These are phyloP conservation scores for Apocheima hispidaria DNA, from an alignment of 2,888 invertebrate species.

Conservation along the genomic window DNA sequence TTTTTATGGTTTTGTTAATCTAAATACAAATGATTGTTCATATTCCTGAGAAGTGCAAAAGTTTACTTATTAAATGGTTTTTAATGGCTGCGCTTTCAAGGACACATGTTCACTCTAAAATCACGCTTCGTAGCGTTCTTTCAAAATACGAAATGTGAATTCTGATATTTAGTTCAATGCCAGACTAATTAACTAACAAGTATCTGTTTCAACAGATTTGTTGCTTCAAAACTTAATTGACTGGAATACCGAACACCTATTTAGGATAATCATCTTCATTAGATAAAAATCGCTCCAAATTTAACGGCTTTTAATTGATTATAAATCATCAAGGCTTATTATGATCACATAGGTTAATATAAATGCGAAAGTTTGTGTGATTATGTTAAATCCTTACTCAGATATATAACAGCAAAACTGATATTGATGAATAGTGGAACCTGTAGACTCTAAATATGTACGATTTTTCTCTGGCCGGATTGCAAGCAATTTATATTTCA, in stretches of 20 bases:
- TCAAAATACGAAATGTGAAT: slow-evolving; percentile 27
- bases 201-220: slow-evolving; percentile 19
- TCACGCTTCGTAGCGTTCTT: slow-evolving; percentile 16
- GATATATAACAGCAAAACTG: neutral
- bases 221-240: slow-evolving; percentile 32
- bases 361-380: neutral
- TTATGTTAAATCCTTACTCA: neutral
- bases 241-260: slow-evolving; percentile 22
- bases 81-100: neutral
- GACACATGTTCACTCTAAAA: slow-evolving; percentile 2
- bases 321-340: slow-evolving; percentile 1
- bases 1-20: too few relatives aligned
- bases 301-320: slow-evolving; percentile 8
- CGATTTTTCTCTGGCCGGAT: too few relatives aligned
- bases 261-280: slow-evolving; percentile 24
- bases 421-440: neutral
- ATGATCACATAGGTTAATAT: neutral
- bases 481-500: neutral
- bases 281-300: slow-evolving; percentile 30
- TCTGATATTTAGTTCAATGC: slow-evolving; percentile 33
- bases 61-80: too few relatives aligned
- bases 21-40: neutral
- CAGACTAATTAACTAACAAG: slow-evolving; percentile 24
- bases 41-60: too few relatives aligned
- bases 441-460: too few relatives aligned